Evolutionary conservation across 2,888 invertebrate genomes (phyloP).

Genomic region (Hirtodrosophila alboralis): DNA sequence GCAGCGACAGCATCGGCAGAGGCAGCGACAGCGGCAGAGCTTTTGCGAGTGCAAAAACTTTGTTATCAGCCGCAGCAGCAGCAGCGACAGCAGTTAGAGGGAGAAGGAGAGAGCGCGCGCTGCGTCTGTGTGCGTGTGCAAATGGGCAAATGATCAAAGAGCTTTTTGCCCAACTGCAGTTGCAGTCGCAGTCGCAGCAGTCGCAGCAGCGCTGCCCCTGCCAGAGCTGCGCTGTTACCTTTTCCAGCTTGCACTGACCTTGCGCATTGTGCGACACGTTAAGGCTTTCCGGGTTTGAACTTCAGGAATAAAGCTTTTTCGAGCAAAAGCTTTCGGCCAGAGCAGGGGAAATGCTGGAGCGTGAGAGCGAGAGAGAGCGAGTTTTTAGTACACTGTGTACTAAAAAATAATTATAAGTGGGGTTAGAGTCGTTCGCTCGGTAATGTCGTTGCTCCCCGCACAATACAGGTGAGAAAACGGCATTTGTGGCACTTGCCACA

Average conservation of each 20-base stretch:
- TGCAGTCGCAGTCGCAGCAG: conserved; percentile 30
- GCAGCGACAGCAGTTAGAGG: no score
- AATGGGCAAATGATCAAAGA: conserved; percentile 66
- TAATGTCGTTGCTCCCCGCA: conserved; percentile 8
- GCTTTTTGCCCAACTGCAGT: conserved; percentile 51
- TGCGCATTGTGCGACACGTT: conserved; percentile 72
- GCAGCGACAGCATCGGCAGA: conserved; percentile 11
- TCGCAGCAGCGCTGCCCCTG: conserved; percentile 28
- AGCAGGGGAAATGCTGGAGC: conserved; percentile 59
- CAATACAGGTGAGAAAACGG: conserved; percentile 65
- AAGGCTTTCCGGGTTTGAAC: conserved; percentile 61
- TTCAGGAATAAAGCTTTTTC: conserved; percentile 76
- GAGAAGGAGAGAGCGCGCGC: not conserved
- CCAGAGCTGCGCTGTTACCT: conserved; percentile 61
- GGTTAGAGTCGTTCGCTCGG: conserved; percentile 5
- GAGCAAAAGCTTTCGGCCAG: conserved; percentile 50
- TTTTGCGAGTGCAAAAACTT: conserved; percentile 54
- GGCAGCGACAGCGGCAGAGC: conserved; percentile 36
- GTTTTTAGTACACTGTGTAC: conserved; percentile 46
- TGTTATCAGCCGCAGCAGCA: conserved; percentile 48
- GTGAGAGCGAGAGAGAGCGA: not conserved
- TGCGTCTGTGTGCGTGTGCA: conserved; percentile 31
- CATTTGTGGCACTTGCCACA: conserved; percentile 55
- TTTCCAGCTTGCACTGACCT: conserved; percentile 78
- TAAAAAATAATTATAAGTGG: conserved; percentile 20